A percentile compares a stretch with the other conserved stretches of the same genome.
These are phyloP conservation scores for Himalopsyche japonica DNA, from an alignment of 2,888 invertebrate species.

Conservation along the genomic window DNA sequence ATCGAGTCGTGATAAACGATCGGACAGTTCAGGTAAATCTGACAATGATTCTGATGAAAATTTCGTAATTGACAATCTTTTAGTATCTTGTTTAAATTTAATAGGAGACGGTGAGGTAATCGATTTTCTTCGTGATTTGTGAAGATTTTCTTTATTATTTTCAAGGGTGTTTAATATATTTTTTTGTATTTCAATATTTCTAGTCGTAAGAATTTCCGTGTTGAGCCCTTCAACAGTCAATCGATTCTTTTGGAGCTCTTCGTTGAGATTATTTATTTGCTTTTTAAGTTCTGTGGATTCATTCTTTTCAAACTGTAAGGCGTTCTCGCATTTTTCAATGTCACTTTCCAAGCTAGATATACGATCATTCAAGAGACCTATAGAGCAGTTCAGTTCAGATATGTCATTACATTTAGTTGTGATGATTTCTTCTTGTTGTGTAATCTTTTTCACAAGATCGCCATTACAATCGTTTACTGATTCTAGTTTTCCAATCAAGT, in stretches of 20 bases:
- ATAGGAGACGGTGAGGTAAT: background rate
- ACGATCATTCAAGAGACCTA: background rate
- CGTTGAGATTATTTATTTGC: background rate
- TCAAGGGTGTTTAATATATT: background rate
- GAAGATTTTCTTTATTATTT: background rate
- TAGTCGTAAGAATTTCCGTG: background rate
- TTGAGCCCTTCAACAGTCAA: background rate
- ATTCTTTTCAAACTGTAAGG: background rate
- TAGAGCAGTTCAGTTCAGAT: background rate
- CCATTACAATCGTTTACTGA: background rate
- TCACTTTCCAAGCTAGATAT: background rate
- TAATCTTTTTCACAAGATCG: background rate
- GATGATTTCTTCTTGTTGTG: background rate
- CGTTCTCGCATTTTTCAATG: background rate
- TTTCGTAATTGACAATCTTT: background rate
- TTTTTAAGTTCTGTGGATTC: background rate
- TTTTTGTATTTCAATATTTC: background rate
- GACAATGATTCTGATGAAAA: background rate
- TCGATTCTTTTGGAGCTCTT: background rate
- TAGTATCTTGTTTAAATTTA: background rate
- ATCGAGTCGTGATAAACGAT: slow-evolving; percentile 5
- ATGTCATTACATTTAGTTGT: background rate
- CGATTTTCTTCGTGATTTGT: background rate
- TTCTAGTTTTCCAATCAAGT: background rate
- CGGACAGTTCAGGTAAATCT: background rate